These are phyloP conservation scores for Poeciliopsis gracilis DNA, from an alignment of 2,797 vertebrate species.

Conservation along the genomic window DNA sequence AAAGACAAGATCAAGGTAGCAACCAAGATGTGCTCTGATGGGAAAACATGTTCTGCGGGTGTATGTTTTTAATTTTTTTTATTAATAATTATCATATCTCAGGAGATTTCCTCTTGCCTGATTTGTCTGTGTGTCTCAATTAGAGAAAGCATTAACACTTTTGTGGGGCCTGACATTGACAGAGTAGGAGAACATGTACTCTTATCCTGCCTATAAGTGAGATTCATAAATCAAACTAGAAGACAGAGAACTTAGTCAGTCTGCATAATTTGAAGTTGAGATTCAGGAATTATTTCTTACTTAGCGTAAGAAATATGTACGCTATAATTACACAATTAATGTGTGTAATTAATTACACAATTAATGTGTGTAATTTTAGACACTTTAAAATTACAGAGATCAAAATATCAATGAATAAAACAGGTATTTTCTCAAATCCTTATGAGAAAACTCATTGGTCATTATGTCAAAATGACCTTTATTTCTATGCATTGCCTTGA, in stretches of 20 bases:
- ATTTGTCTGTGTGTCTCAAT: neutral
- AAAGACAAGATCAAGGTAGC: neutral
- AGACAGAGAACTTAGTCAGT: neutral
- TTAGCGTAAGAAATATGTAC: neutral
- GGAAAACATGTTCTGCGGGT: neutral
- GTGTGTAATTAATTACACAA: no score
- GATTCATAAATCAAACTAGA: slow-evolving; percentile 2
- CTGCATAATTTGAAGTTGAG: neutral
- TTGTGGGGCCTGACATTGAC: neutral
- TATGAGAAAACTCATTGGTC: neutral
- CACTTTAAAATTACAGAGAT: neutral
- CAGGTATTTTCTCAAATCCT: neutral
- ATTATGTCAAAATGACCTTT: neutral
- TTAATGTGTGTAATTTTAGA: no score
- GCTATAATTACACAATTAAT: no score
- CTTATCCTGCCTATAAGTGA: neutral
- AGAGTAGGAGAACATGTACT: neutral
- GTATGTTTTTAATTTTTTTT: neutral
- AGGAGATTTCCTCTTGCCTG: neutral
- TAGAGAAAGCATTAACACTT: neutral
- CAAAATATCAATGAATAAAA: neutral
- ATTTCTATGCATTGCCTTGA: neutral
- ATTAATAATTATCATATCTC: neutral
- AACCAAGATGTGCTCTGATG: neutral
- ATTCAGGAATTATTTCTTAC: neutral